Evolutionary conservation across 1,140 invertebrate genomes (phyloP), one percentile per base, ranked within the genome.

Genomic region (Linepithema humile): DNA sequence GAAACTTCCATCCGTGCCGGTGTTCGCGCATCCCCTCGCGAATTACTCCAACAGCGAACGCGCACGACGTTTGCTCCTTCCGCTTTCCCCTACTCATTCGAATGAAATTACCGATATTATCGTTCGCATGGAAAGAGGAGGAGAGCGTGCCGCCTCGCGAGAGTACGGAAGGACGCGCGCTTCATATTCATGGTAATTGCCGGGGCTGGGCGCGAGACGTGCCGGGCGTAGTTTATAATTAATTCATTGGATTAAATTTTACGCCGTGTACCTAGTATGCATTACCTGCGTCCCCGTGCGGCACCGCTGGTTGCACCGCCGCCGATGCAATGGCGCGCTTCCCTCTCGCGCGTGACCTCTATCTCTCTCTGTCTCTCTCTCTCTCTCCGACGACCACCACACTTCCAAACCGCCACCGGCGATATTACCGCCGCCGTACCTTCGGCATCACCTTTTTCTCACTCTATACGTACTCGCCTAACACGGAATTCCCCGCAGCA

Each of bases 161-260:
- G 84, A 85, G 70, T 9, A 50, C 53, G 64, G 59, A 62, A 67
- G 55, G 17, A 26, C 23, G 50, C 55, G 70, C 57, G 67, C 26
- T 86, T 91, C 85, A 89, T 90, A 91, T 91, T 89, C 89, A 89
- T 91, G 83, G 87, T 90, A 89, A 90, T 88, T 91, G 85, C 43
- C 82, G 43, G 65, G 45, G 67, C 67, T 69, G 78, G 53, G 65
- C 48, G 57, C 67, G 89, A 77, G 67, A 85, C 74, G 60, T 26
- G 77, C 84, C 83, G 69, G 73, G 73, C 83, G 26, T 83, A 89
- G 86, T 91, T 90, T 91, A 88, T 91, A 91, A 91, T 91, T 91
- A 91, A 91, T 91, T 91, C 91, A 91, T 90, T 86, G 88, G 82
- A 91, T 91, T 90, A 91, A 91, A 91, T 85, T 91, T 90, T 90